Conservation (phyloP, 2,113 vertebrate species). For the Cochlearius cochlearius region DNA sequence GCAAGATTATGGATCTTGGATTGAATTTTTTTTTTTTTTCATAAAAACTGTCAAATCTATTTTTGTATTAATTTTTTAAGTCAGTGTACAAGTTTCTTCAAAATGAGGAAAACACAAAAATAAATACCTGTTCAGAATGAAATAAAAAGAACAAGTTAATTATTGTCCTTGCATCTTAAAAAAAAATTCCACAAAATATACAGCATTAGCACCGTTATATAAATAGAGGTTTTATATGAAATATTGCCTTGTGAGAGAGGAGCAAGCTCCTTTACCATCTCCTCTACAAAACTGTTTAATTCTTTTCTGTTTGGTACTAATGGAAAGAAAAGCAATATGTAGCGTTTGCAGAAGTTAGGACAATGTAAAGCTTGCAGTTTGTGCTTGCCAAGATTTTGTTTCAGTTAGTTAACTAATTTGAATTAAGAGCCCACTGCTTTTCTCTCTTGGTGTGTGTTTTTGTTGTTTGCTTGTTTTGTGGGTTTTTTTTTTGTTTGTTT, state of each 20-base stretch:
- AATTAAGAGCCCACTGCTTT: background rate
- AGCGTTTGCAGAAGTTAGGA: background rate
- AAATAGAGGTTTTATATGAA: background rate
- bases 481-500: background rate
- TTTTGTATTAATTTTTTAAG: background rate
- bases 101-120: background rate
- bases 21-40: background rate
- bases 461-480: background rate
- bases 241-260: background rate
- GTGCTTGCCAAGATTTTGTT: background rate
- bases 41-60: background rate
- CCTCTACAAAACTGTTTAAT: background rate
- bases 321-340: background rate
- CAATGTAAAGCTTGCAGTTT: background rate
- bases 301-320: background rate
- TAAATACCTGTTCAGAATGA: background rate
- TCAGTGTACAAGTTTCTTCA: background rate
- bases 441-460: background rate
- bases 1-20: background rate
- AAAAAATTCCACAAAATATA: background rate
- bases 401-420: background rate
- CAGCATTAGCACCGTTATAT: background rate
- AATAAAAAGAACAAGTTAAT: background rate
- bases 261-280: background rate
- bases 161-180: background rate